Percentiles rank a stretch among this genome's conserved stretches.
phyloP scores from a whole-genome alignment of 1,140 invertebrate genomes.

The Leptopilina clavipes region DNA sequence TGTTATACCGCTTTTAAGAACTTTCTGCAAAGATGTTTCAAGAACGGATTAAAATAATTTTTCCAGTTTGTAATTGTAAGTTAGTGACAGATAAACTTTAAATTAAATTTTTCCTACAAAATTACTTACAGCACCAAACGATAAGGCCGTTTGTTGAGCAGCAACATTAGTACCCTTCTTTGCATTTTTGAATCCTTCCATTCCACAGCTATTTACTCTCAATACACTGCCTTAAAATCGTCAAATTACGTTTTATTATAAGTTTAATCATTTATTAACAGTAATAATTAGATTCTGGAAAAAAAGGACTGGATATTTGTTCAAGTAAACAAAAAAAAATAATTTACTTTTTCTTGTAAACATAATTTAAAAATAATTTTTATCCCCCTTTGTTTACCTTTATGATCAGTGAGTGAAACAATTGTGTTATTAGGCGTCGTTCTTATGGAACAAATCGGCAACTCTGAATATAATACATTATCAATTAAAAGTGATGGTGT shows the following conservation, averaged over 20 bases:
- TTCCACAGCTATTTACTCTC: conserved; percentile 82
- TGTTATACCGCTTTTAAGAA: conserved; percentile 82
- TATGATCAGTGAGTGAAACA: conserved; percentile 81
- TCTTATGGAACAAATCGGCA: conserved; percentile 89
- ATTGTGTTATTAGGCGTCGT: conserved; percentile 92
- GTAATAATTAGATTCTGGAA: neutral
- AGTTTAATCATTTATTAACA: neutral
- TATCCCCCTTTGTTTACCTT: conserved; percentile 72
- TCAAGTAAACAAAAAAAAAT: neutral
- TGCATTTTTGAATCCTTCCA: conserved; percentile 96
- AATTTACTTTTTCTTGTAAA: no score
- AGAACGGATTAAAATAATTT: no score
- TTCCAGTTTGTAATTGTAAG: no score
- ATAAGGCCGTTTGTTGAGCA: conserved; percentile 93
- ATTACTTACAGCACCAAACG: conserved; percentile 80
- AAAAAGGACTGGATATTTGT: no score
- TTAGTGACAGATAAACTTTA: no score
- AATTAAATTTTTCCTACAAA: neutral
- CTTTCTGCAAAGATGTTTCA: conserved; percentile 84
- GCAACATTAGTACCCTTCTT: conserved; percentile 97
- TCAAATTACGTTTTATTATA: neutral
- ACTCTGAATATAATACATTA: conserved; percentile 84
- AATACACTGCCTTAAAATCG: conserved; percentile 1
- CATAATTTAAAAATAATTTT: no score
- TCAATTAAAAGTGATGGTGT: conserved; percentile 85